phyloP scores from a whole-genome alignment of 1,140 invertebrate species.

The Temnothorax nylanderi region DNA sequence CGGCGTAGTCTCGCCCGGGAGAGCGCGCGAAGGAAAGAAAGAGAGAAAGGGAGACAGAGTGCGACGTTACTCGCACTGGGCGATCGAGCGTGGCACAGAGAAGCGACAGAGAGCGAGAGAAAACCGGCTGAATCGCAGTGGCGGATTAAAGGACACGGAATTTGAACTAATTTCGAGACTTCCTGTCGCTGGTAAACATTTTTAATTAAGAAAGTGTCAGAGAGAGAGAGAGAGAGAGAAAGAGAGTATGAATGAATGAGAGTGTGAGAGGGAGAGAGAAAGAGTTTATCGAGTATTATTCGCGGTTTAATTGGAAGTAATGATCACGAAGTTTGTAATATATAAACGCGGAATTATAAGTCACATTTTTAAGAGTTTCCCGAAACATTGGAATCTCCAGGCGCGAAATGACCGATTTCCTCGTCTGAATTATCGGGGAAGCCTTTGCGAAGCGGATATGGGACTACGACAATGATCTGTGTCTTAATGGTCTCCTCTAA shows the following conservation, averaged over 20 bases:
- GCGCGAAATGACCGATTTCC: background rate
- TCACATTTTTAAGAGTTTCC: background rate
- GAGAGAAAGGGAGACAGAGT: constrained; percentile 12
- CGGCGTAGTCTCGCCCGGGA: constrained; percentile 74
- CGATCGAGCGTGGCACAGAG: constrained; percentile 5
- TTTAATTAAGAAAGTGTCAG: background rate
- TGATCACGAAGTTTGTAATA: background rate
- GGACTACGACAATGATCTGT: no score
- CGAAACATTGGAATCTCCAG: background rate
- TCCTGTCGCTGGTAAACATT: background rate
- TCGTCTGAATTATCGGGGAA: background rate
- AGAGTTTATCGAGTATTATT: background rate
- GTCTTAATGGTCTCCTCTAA: background rate
- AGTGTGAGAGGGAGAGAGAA: background rate
- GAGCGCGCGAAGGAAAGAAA: constrained; percentile 43
- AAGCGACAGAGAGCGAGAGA: constrained; percentile 68
- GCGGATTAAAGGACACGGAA: background rate
- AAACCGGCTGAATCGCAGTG: constrained; percentile 47
- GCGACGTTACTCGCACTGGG: background rate
- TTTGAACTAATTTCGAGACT: background rate
- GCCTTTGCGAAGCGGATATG: background rate
- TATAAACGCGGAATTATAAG: background rate
- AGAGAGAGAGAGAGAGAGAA: background rate
- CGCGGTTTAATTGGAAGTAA: background rate
- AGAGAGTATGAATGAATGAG: background rate